phyloP scores from a whole-genome alignment of 2,797 vertebrate species.

The Spinibarbus caldwelli region DNA sequence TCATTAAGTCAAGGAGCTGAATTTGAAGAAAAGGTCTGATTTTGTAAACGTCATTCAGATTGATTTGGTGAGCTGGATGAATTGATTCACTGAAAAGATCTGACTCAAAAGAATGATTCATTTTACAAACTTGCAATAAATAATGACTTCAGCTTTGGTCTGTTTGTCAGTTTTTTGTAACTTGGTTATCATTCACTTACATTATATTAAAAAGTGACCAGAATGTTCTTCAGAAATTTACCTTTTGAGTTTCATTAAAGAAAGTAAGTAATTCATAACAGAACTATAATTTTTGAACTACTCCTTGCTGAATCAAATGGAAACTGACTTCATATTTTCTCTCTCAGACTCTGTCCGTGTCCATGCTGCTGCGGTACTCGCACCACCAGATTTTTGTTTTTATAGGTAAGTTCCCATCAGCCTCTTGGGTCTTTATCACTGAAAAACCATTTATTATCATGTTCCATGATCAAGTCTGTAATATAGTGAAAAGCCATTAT shows the following conservation, averaged over 20 bases:
- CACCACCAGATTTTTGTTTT: conserved; percentile 99
- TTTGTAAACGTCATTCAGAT: too few relatives aligned
- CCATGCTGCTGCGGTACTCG: conserved; percentile 95
- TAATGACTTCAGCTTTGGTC: not conserved
- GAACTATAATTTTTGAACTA: not conserved
- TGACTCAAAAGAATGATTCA: not conserved
- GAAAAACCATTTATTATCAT: not conserved
- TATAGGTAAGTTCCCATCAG: conserved; percentile 84
- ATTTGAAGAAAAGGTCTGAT: too few relatives aligned
- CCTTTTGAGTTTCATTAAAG: not conserved
- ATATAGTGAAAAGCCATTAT: not conserved
- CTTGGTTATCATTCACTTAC: not conserved
- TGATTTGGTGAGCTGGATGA: not conserved
- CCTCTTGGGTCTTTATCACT: not conserved
- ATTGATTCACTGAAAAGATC: not conserved
- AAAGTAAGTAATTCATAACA: not conserved
- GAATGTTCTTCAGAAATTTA: not conserved
- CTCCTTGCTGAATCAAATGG: not conserved
- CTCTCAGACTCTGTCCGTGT: conserved; percentile 92
- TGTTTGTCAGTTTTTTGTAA: not conserved
- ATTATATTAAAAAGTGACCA: not conserved
- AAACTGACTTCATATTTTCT: not conserved
- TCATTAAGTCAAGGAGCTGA: too few relatives aligned
- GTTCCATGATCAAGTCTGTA: not conserved
- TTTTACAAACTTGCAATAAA: not conserved